Evolutionary conservation across 2,797 vertebrate genomes (phyloP), one percentile per base, ranked within the genome.

Genomic region (Enoplosus armatus): DNA sequence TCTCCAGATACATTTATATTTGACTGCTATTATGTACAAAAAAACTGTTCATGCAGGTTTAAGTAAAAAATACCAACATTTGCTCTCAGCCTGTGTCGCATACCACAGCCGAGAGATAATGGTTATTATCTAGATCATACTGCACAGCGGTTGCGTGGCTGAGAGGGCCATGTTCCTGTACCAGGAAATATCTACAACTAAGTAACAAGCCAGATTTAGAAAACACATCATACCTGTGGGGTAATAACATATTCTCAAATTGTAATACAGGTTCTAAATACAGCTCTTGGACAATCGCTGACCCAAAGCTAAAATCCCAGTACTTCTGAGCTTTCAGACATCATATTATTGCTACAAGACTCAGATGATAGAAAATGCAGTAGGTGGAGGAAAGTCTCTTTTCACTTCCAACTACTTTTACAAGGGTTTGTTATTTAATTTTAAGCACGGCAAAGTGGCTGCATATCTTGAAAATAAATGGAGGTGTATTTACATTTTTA

Each of bases 311-410:
- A 29, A 59, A 61, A 73, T 26, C 10, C 20, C 18, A 22, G 0
- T 5, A 20, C 3, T 4, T 41, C 9, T 8, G 6, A 14, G 5
- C 18, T 51, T 48, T 59, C 8, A 50, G 29, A 67, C 1, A 0
- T 66, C 22, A 73, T 55, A 22, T 35, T 29, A 51, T n/a, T 61
- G 18, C 43, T 63, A 14, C 22, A 67, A 62, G 24, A 61, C 50
- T 43, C 6, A 16, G 51, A 31, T 56, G 27, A 35, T 4, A n/a
- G 33, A 47, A 47, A 33, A 31, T 47, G 18, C 33, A 72, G 35
- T 8, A 12, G 14, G 27, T 37, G 18, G 11, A 31, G 7, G 47
- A 61, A 61, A 33, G 45, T 24, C 16, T 39, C 2, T 31, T 61
- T 45, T 29, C 43, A 26, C 35, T 18, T 45, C 8, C 20, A 24